These are phyloP conservation scores for Diplodus sargus DNA, from an alignment of 2,797 vertebrate species.

Conservation along the genomic window DNA sequence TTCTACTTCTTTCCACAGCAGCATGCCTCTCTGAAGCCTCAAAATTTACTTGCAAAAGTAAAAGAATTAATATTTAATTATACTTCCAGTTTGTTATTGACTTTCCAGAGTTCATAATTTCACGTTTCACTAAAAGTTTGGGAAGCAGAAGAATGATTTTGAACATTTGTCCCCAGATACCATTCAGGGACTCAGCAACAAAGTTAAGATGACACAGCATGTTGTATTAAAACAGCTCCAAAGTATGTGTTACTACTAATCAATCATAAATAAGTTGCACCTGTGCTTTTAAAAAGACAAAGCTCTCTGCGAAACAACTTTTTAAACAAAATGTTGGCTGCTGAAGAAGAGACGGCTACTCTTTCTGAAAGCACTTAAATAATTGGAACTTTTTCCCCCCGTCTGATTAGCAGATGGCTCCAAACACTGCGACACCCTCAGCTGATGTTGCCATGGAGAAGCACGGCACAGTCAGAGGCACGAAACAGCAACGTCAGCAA, in stretches of 20 bases:
- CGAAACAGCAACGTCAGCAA: slow-evolving; percentile 8
- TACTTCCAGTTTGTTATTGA: background rate
- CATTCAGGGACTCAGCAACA: background rate
- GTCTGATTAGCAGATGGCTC: slow-evolving; percentile 49
- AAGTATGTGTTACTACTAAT: background rate
- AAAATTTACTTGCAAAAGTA: slow-evolving; percentile 4
- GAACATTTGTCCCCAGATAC: too few species aligned
- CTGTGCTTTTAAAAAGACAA: background rate
- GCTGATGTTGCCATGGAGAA: slow-evolving; percentile 37
- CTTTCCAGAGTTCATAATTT: too few species aligned
- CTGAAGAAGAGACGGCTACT: slow-evolving; percentile 4
- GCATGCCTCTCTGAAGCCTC: slow-evolving; percentile 1
- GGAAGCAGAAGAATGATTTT: background rate
- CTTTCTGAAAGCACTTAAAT: slow-evolving; percentile 27
- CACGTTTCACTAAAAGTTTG: background rate
- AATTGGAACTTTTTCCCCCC: slow-evolving; percentile 18
- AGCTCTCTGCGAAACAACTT: background rate
- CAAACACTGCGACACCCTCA: slow-evolving; percentile 6
- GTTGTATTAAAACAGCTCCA: background rate
- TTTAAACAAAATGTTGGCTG: background rate
- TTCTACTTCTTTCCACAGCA: background rate
- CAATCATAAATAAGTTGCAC: background rate
- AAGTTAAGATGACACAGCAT: background rate
- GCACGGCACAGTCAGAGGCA: slow-evolving; percentile 12
- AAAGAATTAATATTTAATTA: background rate